phyloP scores from a whole-genome alignment of 1,140 invertebrate species.

The Hylaeus anthracinus region DNA sequence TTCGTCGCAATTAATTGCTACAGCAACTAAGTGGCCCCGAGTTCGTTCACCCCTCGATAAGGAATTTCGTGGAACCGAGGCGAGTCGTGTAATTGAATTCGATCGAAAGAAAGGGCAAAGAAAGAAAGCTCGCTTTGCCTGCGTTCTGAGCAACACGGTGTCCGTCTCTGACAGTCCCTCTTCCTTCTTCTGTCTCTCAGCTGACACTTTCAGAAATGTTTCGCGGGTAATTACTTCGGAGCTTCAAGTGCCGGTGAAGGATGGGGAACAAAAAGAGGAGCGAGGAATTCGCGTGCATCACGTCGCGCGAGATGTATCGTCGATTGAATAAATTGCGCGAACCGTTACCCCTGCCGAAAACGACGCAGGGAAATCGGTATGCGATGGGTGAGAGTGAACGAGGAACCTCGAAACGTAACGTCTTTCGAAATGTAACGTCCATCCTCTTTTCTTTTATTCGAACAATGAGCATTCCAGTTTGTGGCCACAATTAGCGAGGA shows the following conservation, averaged over 20 bases:
- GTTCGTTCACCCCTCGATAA: not conserved
- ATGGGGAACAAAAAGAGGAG: constrained; percentile 49
- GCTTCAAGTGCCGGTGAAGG: constrained; percentile 43
- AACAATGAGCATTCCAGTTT: constrained; percentile 53
- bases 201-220: constrained; percentile 58
- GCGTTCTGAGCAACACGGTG: not conserved
- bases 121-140: constrained; percentile 19
- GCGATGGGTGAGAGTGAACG: constrained; percentile 42
- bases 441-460: constrained; percentile 5
- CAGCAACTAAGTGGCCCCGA: too few species aligned
- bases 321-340: constrained; percentile 36
- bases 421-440: constrained; percentile 22
- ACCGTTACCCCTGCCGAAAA: constrained; percentile 27
- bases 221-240: constrained; percentile 51
- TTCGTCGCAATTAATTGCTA: not conserved
- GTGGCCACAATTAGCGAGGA: constrained; percentile 46
- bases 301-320: constrained; percentile 58
- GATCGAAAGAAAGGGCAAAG: not conserved
- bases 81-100: constrained; percentile 1
- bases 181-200: constrained; percentile 45
- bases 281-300: constrained; percentile 55
- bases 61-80: not conserved
- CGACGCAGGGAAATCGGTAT: constrained; percentile 5
- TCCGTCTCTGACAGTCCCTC: constrained; percentile 28
- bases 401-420: constrained; percentile 29